phyloP scores from a whole-genome alignment of 2,888 invertebrate species.

The Andricus quercusramuli region DNA sequence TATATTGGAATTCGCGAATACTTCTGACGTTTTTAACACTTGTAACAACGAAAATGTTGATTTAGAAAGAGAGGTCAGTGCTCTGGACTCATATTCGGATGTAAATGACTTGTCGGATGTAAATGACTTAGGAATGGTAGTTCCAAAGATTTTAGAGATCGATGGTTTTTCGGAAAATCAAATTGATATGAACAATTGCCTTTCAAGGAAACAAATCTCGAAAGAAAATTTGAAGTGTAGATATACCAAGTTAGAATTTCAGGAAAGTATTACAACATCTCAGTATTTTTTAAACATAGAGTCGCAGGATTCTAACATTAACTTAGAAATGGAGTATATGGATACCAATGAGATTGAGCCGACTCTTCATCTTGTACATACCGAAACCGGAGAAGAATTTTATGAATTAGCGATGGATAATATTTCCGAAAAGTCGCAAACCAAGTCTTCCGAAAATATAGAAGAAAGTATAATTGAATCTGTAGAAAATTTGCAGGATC shows the following conservation, averaged over 20 bases:
- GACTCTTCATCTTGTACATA: conserved; percentile 65
- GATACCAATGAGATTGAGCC: conserved; percentile 57
- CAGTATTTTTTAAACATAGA: conserved; percentile 34
- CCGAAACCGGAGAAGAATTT: conserved; percentile 70
- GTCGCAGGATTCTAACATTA: conserved; percentile 7
- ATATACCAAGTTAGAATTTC: conserved; percentile 10
- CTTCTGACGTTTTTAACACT: conserved; percentile 57
- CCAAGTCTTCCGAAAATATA: conserved; percentile 17
- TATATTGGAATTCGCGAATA: conserved; percentile 60
- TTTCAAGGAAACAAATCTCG: conserved; percentile 1
- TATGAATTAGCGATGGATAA: conserved; percentile 70
- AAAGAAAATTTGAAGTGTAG: conserved; percentile 26
- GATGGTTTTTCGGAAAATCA: conserved; percentile 7
- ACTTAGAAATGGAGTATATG: conserved; percentile 45
- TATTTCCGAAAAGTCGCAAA: conserved; percentile 59
- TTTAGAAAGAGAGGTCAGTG: conserved; percentile 43
- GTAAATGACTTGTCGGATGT: conserved; percentile 11
- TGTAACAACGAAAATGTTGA: conserved; percentile 54
- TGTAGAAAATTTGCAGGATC: conserved; percentile 49
- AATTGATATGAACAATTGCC: background rate
- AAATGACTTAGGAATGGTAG: background rate
- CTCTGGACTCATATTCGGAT: background rate
- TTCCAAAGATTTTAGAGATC: conserved; percentile 14
- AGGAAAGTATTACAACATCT: conserved; percentile 18
- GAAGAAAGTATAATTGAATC: conserved; percentile 50